Evolutionary conservation across 37 sponge, comb jelly and placozoan genomes (phyloP), one percentile per base, ranked within the genome.

Genomic region (Ianthella basta): DNA sequence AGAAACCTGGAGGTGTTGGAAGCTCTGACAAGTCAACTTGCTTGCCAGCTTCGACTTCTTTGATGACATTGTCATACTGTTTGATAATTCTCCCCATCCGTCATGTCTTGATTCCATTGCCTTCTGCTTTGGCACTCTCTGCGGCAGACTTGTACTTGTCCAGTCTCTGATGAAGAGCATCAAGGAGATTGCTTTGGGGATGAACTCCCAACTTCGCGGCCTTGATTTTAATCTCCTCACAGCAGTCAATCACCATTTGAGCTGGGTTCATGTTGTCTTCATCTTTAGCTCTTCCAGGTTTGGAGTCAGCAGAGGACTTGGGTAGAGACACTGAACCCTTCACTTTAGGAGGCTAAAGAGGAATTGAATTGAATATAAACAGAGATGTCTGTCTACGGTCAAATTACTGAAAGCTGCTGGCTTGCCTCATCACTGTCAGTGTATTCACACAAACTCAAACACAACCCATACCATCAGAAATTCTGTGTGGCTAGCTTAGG

Each of bases 41-140:
- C 34, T 85, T 89, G 0, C 90, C 88, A 33, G 75, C 81, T 72
- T 93, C 95, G 4, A 86, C 85, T 41, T 33, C 37, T 80, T 83
- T 91, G 70, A 98, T 95, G 55, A 93, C 94, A 0, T 92, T 92
- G 25, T 98, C 88, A 68, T 95, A 96, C 80, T 92, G 94, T 80
- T 91, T 95, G 30, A 95, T 83, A 24, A 98, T 96, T 5, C 99
- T 88, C 16, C 87, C 94, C 88, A 89, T 89, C 53, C 99, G 60
- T 36, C 99, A 35, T 0, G 78, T 92, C 36, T 94, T 90, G 27
- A 91, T 86, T 16, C 80, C 60, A 33, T 94, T 86, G 4, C 91
- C 97, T 68, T 92, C 91, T 61, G 83, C 92, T 78, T 91, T 57
- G 3, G 99, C 99, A 24, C 16, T 39, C 72, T 91, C 81, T 73